phyloP scores from a whole-genome alignment of 2,113 vertebrate species.

The Loxodonta africana region DNA sequence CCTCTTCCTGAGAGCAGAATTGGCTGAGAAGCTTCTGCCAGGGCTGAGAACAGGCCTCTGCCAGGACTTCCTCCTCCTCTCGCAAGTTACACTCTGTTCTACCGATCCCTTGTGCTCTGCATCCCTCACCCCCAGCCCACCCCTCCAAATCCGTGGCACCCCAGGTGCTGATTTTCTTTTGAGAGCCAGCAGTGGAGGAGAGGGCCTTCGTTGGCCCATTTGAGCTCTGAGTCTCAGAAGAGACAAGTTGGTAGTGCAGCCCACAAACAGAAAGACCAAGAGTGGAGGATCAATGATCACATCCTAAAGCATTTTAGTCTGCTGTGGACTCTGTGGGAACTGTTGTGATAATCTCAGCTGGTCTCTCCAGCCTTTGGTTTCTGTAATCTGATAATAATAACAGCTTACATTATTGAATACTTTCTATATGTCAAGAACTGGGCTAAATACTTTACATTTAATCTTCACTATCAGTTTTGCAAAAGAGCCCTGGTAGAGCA shows the following conservation, averaged over 20 bases:
- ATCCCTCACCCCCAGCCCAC: background rate
- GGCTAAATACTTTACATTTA: background rate
- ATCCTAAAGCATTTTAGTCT: background rate
- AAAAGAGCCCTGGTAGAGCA: too few relatives aligned
- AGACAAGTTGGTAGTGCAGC: background rate
- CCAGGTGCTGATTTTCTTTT: constrained; percentile 11
- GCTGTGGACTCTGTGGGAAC: background rate
- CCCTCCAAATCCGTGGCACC: background rate
- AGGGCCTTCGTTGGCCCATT: background rate
- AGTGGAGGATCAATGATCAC: background rate
- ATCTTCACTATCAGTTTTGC: background rate
- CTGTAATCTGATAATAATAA: background rate
- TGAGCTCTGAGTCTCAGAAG: background rate
- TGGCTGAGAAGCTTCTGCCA: background rate
- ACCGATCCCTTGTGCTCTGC: background rate
- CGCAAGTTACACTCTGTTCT: background rate
- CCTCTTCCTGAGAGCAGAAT: background rate
- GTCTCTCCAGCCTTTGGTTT: background rate
- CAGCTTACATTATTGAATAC: background rate
- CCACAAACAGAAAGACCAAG: background rate
- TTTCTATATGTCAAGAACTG: background rate
- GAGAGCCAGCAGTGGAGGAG: background rate
- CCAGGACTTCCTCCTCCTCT: background rate
- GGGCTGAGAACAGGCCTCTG: background rate
- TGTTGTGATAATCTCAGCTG: background rate